phyloP scores from a whole-genome alignment of 2,888 invertebrate species.

The Autographa gamma region DNA sequence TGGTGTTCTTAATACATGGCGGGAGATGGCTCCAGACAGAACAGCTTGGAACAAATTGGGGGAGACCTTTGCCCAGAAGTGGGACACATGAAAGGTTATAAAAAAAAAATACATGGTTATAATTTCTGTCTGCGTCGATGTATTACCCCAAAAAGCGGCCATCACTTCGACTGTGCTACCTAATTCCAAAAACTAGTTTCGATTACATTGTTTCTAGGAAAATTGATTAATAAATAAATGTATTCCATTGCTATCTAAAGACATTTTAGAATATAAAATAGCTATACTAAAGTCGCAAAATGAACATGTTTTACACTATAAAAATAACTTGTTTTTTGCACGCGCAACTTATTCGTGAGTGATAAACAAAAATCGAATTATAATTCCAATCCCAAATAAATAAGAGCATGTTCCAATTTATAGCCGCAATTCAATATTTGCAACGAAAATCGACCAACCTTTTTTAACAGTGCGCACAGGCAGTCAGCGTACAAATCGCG shows the following conservation, averaged over 20 bases:
- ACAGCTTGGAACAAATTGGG: too few species aligned
- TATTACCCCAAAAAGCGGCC: too few species aligned
- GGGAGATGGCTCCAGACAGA: too few species aligned
- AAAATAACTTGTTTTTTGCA: background rate
- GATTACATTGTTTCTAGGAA: background rate
- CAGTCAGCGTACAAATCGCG: slow-evolving; percentile 1
- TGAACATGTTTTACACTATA: background rate
- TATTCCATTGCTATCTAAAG: background rate
- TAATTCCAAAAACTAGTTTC: background rate
- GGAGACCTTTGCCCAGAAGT: too few species aligned
- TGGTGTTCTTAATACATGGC: too few species aligned
- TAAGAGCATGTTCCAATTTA: slow-evolving; percentile 1
- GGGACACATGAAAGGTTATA: too few species aligned
- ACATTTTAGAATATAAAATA: background rate
- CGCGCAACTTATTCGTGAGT: background rate
- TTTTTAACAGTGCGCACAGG: background rate
- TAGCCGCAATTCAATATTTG: background rate
- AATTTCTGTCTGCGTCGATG: too few species aligned
- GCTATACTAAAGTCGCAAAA: background rate
- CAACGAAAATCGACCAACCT: slow-evolving; percentile 12
- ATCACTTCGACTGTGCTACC: background rate
- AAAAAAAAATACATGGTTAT: too few species aligned
- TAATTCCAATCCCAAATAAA: background rate
- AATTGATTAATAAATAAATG: background rate
- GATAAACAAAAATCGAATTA: background rate